phyloP scores from a whole-genome alignment of 2,888 invertebrate species.

The Sericinus montela region DNA sequence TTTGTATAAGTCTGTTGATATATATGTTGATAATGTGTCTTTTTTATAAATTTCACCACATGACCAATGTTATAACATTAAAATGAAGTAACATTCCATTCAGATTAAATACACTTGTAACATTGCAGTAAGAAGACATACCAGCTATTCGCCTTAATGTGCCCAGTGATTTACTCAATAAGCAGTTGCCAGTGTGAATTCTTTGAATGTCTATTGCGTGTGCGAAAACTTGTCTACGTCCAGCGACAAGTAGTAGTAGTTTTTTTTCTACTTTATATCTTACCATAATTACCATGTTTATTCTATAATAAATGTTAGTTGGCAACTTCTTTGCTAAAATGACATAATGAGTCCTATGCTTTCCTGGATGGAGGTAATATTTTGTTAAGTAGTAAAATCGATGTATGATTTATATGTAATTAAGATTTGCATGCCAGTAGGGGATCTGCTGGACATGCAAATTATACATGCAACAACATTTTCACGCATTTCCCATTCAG shows the following conservation, averaged over 20 bases:
- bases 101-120: slow-evolving; percentile 3
- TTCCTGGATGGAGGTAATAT: too few relatives aligned
- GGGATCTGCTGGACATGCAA: too few relatives aligned
- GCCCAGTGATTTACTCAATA: slow-evolving; percentile 6
- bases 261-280: not conserved
- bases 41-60: too few relatives aligned
- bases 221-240: not conserved
- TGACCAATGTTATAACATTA: not conserved
- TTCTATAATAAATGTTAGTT: not conserved
- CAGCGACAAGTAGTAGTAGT: not conserved
- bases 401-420: too few relatives aligned
- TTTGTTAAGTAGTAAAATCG: too few relatives aligned
- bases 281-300: not conserved
- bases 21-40: too few relatives aligned
- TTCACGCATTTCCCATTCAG: too few relatives aligned
- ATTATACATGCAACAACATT: too few relatives aligned
- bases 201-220: slow-evolving; percentile 7
- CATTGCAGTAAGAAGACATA: not conserved
- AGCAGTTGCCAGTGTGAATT: slow-evolving; percentile 6
- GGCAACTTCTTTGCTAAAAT: too few relatives aligned
- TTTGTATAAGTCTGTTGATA: too few relatives aligned
- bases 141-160: not conserved
- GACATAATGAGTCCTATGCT: too few relatives aligned
- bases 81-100: slow-evolving; percentile 2
- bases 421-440: too few relatives aligned